Evolutionary conservation across 2,888 invertebrate species (phyloP), one percentile per base, ranked within the genome.

Genomic region (Meganola albula): DNA sequence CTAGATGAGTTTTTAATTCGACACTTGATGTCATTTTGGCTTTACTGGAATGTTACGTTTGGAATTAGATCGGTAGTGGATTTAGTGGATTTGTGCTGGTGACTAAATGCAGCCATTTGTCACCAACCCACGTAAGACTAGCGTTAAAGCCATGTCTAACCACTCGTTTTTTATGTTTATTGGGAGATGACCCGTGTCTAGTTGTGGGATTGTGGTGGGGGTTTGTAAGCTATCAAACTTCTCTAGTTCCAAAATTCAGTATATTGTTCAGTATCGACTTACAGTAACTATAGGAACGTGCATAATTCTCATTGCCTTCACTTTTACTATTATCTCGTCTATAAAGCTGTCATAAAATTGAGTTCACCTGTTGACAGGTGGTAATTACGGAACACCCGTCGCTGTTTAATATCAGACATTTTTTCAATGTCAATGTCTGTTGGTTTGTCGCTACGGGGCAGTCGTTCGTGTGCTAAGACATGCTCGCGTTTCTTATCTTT

Each of bases 371-470:
- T 55, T 60, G 67, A 66, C 69, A 65, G 66, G 55, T 60, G 50
- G 63, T 67, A 71, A 75, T 78, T 75, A 77, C 63, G 63, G 60
- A 64, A 64, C 65, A 54, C 55, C 57, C 53, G 58, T 59, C 52
- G 63, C 53, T 40, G 53, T 55, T 48, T 46, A 44, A 41, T 48
- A 55, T 56, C 36, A 31, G 36, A 38, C 31, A n/a, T 47, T 60
- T 49, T 61, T 70, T 71, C 69, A 73, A 63, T 73, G 75, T 66
- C 72, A 72, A 62, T 72, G 65, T 48, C 57, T 23, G 45, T 41
- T 38, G 32, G 27, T 39, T 55, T 48, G 44, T 53, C 39, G 50
- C 45, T 50, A 53, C 12, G 30, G 34, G 41, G 34, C 37, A 26
- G 35, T 23, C 32, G 45, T 20, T 45, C 25, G 44, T 48, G 43